phyloP scores from a whole-genome alignment of 2,888 invertebrate species.

The Sisyra nigra region DNA sequence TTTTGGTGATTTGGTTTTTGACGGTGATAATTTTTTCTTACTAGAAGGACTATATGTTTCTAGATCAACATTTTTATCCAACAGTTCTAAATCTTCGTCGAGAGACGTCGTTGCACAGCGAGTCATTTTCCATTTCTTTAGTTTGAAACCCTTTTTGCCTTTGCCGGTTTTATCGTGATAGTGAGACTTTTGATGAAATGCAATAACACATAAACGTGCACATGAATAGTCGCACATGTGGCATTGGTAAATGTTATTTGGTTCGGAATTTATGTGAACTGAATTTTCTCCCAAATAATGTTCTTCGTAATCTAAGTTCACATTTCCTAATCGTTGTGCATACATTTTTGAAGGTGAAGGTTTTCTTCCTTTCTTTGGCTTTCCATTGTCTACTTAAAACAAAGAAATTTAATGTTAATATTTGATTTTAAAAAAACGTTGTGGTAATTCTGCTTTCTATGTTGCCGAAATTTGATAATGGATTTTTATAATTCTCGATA shows the following conservation, averaged over 20 bases:
- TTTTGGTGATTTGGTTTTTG: constrained; percentile 7
- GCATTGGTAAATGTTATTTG: constrained; percentile 33
- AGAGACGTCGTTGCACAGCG: constrained; percentile 15
- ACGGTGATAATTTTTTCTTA: constrained; percentile 11
- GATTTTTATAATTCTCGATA: too few species aligned
- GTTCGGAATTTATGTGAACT: not conserved
- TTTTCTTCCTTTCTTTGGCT: too few species aligned
- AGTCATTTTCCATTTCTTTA: constrained; percentile 16
- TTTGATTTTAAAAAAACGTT: too few species aligned
- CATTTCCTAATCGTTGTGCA: too few species aligned
- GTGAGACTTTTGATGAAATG: constrained; percentile 57
- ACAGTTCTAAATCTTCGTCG: constrained; percentile 18
- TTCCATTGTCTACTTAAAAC: too few species aligned
- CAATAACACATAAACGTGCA: constrained; percentile 52
- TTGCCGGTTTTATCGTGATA: constrained; percentile 27
- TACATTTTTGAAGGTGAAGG: too few species aligned
- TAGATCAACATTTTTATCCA: constrained; percentile 16
- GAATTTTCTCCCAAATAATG: too few species aligned
- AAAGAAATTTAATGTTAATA: too few species aligned
- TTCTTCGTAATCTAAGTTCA: too few species aligned
- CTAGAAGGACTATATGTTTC: constrained; percentile 9
- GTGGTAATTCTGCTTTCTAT: too few species aligned
- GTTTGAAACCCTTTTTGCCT: constrained; percentile 16
- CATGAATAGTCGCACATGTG: constrained; percentile 48
- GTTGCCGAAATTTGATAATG: too few species aligned